These are phyloP conservation scores for Melanotus villosus DNA, from an alignment of 2,888 invertebrate species.

Conservation along the genomic window DNA sequence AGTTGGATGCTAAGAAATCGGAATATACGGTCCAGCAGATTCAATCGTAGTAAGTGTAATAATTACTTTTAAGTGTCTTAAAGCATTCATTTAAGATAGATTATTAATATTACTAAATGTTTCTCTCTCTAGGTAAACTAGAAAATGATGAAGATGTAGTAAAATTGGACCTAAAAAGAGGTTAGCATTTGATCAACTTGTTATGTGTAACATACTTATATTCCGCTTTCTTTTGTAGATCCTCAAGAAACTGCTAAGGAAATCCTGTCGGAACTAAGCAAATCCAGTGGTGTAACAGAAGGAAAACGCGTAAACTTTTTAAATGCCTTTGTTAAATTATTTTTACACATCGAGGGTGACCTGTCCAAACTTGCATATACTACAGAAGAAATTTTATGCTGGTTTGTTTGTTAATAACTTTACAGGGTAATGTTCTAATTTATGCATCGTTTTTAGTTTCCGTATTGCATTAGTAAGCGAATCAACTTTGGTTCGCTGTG, in stretches of 20 bases:
- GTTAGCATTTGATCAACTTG: conserved; percentile 59
- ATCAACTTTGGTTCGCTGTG: conserved; percentile 91
- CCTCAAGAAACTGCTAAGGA: conserved; percentile 77
- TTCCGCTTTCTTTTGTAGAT: conserved; percentile 57
- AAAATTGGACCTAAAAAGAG: conserved; percentile 71
- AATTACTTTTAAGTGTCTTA: conserved; percentile 15
- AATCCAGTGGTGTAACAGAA: conserved; percentile 78
- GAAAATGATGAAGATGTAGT: conserved; percentile 74
- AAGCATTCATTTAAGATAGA: not conserved
- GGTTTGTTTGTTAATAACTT: conserved; percentile 71
- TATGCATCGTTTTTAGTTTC: conserved; percentile 84
- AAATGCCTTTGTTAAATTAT: conserved; percentile 89
- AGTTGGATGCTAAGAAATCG: conserved; percentile 71
- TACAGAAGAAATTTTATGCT: conserved; percentile 85
- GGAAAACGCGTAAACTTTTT: conserved; percentile 87
- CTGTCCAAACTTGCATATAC: conserved; percentile 78
- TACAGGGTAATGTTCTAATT: conserved; percentile 14
- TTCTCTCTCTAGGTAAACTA: conserved; percentile 69
- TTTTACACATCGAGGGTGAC: conserved; percentile 75
- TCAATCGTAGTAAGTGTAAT: conserved; percentile 64
- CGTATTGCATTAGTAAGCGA: conserved; percentile 88
- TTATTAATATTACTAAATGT: not conserved
- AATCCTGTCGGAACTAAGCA: conserved; percentile 76
- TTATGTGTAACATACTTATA: not conserved
- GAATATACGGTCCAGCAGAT: conserved; percentile 68